Evolutionary conservation across 2,113 vertebrate genomes (phyloP).

Genomic region (Microcebus lehilahytsara): DNA sequence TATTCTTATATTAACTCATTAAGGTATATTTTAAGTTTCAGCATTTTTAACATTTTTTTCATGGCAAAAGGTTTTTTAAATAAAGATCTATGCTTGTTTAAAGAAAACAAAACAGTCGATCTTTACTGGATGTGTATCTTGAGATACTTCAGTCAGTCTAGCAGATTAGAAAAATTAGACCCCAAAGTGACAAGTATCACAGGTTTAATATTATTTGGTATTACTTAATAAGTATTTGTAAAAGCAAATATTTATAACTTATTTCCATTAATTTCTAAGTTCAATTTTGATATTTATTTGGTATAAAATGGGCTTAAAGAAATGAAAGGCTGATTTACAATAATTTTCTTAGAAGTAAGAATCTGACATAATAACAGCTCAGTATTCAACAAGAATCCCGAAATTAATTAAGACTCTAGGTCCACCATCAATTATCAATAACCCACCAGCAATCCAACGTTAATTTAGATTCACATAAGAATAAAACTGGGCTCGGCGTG

Average conservation of each 20-base stretch:
- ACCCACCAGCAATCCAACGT: neutral
- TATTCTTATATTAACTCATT: neutral
- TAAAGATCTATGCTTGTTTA: neutral
- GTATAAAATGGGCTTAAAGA: neutral
- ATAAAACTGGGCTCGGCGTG: neutral
- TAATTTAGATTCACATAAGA: neutral
- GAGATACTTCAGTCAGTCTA: neutral
- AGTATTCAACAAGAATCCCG: neutral
- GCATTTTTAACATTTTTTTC: neutral
- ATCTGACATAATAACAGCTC: neutral
- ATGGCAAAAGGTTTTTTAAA: neutral
- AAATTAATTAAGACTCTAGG: neutral
- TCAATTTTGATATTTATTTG: neutral
- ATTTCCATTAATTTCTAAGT: neutral
- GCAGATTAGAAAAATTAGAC: neutral
- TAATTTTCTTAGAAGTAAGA: neutral
- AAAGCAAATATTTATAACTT: conserved; percentile 20
- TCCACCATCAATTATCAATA: neutral
- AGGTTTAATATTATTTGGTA: neutral
- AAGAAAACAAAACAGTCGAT: neutral
- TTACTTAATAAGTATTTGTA: neutral
- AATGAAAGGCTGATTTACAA: neutral
- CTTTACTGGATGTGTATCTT: neutral
- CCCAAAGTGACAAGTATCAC: neutral
- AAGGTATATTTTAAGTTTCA: neutral